phyloP scores from a whole-genome alignment of 2,113 vertebrate genomes.

The Xyrauchen texanus region DNA sequence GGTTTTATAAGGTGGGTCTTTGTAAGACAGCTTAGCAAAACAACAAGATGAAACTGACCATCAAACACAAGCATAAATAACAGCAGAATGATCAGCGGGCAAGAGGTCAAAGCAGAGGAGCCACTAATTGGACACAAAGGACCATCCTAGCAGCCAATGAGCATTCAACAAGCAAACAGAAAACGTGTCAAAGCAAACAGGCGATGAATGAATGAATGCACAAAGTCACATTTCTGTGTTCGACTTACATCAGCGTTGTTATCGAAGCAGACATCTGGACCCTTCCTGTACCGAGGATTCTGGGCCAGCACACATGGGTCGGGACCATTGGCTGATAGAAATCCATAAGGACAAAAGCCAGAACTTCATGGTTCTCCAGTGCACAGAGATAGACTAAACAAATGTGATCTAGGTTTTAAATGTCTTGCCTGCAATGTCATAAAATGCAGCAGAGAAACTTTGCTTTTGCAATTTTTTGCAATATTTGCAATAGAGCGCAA shows the following conservation, averaged over 20 bases:
- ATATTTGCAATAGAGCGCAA: too few species aligned
- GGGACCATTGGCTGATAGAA: slow-evolving; percentile 86
- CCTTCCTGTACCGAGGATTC: slow-evolving; percentile 92
- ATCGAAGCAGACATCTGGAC: slow-evolving; percentile 94
- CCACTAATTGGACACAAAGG: slow-evolving; percentile 87
- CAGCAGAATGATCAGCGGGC: slow-evolving; percentile 83
- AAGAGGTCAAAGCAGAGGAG: slow-evolving; percentile 78
- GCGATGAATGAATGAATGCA: slow-evolving; percentile 6
- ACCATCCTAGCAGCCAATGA: slow-evolving; percentile 86
- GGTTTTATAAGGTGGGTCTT: neutral
- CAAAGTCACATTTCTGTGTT: slow-evolving; percentile 17
- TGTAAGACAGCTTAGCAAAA: slow-evolving; percentile 66
- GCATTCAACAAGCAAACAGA: slow-evolving; percentile 65
- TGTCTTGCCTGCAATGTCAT: neutral
- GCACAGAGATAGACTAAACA: neutral
- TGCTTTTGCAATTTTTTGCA: too few species aligned
- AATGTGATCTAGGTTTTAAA: neutral
- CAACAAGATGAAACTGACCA: slow-evolving; percentile 79
- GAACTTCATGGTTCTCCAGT: slow-evolving; percentile 6
- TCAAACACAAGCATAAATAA: slow-evolving; percentile 85
- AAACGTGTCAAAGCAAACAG: slow-evolving; percentile 15
- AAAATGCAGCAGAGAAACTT: too few species aligned
- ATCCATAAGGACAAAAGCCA: slow-evolving; percentile 74
- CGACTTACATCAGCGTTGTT: slow-evolving; percentile 86
- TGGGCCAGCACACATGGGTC: slow-evolving; percentile 93